Conservation (phyloP, 2,797 vertebrate species). For the Cephalopachus bancanus region DNA sequence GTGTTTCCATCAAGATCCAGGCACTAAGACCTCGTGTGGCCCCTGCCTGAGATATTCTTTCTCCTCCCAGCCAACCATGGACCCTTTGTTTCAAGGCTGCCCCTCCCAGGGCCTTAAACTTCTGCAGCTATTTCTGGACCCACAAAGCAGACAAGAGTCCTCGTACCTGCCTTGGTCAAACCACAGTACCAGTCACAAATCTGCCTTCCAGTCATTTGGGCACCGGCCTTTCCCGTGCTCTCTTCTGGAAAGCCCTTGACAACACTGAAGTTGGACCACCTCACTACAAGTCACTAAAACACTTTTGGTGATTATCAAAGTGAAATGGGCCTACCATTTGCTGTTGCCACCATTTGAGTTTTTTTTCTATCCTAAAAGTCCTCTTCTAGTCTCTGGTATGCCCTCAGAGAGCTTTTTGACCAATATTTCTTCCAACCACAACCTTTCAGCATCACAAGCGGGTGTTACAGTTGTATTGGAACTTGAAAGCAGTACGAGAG, state of each 20-base stretch:
- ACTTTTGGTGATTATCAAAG: too few relatives aligned
- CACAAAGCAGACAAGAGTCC: background rate
- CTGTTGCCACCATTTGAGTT: background rate
- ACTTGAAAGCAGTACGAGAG: background rate
- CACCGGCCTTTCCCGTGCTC: too few relatives aligned
- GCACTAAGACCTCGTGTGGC: background rate
- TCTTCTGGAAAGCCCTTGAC: background rate
- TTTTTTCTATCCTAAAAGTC: background rate
- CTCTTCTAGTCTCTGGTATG: background rate
- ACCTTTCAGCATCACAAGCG: background rate
- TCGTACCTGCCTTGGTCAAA: fast-evolving
- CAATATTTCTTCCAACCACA: background rate
- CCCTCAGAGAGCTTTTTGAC: fast-evolving
- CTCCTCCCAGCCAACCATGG: background rate
- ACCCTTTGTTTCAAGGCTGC: background rate
- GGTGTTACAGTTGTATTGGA: fast-evolving
- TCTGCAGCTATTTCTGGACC: too few relatives aligned
- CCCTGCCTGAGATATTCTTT: background rate
- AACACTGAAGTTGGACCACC: background rate
- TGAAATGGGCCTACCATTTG: background rate
- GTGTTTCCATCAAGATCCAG: fast-evolving
- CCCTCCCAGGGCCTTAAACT: background rate
- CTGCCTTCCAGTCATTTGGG: too few relatives aligned
- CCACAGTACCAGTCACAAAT: fast-evolving
- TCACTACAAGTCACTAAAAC: background rate